Conservation (phyloP, 2,113 vertebrate genomes). For the Amia ocellicauda region DNA sequence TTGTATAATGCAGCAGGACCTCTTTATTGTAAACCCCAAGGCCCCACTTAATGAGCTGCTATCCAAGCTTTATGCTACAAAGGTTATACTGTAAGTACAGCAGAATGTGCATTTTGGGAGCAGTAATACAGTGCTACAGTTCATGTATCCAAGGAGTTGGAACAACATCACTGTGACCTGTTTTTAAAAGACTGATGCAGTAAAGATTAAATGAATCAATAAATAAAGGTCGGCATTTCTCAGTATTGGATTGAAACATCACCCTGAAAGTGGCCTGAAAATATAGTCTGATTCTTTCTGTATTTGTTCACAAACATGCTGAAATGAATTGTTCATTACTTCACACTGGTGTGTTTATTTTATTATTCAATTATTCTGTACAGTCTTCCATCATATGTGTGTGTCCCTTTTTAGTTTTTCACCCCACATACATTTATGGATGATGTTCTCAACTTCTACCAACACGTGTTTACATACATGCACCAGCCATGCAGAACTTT, state of each 20-base stretch:
- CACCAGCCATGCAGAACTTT: no score
- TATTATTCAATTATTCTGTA: no score
- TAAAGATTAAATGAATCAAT: no score
- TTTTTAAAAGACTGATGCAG: neutral
- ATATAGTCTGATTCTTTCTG: constrained; percentile 45
- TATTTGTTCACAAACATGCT: no score
- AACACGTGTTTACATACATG: no score
- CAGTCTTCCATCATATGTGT: no score
- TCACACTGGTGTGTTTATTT: no score
- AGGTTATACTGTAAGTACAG: neutral
- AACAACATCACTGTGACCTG: neutral
- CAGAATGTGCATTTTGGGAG: neutral
- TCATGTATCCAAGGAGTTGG: neutral
- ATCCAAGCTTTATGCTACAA: neutral
- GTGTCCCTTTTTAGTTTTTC: no score
- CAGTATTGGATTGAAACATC: neutral
- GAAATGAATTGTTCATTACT: no score
- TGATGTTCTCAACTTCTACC: no score
- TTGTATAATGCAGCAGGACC: neutral
- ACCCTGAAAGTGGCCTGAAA: constrained; percentile 36
- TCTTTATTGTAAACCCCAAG: constrained; percentile 1
- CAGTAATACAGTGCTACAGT: neutral
- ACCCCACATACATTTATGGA: no score
- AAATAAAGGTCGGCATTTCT: neutral
- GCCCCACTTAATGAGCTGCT: neutral